Percentiles rank a stretch among this genome's conserved stretches.
Conservation (phyloP, 2,888 invertebrate genomes). For the Byasa hedistus region DNA sequence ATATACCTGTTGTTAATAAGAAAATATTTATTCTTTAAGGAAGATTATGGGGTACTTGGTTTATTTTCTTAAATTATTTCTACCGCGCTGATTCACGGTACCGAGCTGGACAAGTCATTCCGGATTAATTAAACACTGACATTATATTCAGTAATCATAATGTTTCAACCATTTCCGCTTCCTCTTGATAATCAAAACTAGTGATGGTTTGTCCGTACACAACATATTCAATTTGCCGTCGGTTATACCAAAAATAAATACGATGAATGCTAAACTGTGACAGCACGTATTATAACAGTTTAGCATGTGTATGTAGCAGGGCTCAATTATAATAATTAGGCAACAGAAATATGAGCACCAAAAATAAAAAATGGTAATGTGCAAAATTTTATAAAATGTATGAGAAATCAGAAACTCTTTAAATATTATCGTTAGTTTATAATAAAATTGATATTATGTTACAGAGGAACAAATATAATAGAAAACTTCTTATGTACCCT, state of each 20-base stretch:
- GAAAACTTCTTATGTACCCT: not conserved
- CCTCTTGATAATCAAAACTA: not conserved
- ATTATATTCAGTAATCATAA: not conserved
- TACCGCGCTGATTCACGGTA: too few species aligned
- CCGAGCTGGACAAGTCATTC: not conserved
- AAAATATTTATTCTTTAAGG: not conserved
- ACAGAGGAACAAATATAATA: too few species aligned
- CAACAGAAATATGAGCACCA: too few species aligned
- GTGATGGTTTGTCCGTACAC: not conserved
- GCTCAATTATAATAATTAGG: too few species aligned
- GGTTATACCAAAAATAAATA: not conserved
- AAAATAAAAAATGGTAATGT: too few species aligned
- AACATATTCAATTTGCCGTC: not conserved
- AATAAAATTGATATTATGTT: too few species aligned
- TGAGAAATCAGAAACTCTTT: too few species aligned
- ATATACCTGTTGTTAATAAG: not conserved
- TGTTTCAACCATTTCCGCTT: not conserved
- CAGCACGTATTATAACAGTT: too few species aligned
- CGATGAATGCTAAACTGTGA: not conserved
- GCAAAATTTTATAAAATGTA: too few species aligned
- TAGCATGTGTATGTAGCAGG: too few species aligned
- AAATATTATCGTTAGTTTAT: too few species aligned
- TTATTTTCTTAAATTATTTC: not conserved
- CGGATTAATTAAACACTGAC: not conserved
- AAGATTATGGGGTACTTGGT: not conserved